Evolutionary conservation across 53 echinoderm and acorn worm species (phyloP).

Genomic region (Crossaster papposus): DNA sequence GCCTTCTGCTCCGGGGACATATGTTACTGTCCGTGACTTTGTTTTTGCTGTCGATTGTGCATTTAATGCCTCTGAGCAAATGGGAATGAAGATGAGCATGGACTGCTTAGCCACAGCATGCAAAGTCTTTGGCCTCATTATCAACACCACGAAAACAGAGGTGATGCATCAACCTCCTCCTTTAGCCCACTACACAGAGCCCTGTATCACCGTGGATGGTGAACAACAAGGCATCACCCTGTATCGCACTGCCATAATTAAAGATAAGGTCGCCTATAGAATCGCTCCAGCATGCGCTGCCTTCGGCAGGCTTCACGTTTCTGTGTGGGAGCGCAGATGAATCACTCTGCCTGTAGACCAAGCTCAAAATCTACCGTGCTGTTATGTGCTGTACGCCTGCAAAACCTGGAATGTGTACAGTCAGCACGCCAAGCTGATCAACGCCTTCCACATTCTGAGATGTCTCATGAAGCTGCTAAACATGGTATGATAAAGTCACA

Average conservation of each 20-base stretch:
- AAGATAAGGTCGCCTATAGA: conserved; percentile 22
- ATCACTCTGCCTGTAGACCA: background rate
- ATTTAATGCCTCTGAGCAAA: background rate
- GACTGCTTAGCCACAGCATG: conserved; percentile 8
- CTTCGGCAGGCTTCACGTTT: conserved; percentile 29
- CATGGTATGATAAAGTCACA: conserved; percentile 8
- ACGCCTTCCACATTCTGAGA: conserved; percentile 31
- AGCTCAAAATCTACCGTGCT: conserved; percentile 15
- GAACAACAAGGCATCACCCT: conserved; percentile 47
- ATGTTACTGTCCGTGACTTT: background rate
- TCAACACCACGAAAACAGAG: conserved; percentile 30
- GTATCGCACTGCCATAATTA: conserved; percentile 29
- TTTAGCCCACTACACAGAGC: conserved; percentile 15
- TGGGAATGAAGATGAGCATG: background rate
- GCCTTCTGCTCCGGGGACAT: background rate
- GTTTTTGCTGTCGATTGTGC: conserved; percentile 19
- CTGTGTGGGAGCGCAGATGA: conserved; percentile 42
- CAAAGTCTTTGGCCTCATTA: conserved; percentile 16
- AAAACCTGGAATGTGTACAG: conserved; percentile 33
- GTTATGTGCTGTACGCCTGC: conserved; percentile 18
- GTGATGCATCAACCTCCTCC: conserved; percentile 53
- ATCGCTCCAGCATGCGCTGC: conserved; percentile 35
- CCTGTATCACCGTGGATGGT: conserved; percentile 31
- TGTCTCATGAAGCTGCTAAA: background rate
- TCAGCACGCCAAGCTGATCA: conserved; percentile 11